phyloP scores from a whole-genome alignment of 2,797 vertebrate species.

The Streptopelia turtur region DNA sequence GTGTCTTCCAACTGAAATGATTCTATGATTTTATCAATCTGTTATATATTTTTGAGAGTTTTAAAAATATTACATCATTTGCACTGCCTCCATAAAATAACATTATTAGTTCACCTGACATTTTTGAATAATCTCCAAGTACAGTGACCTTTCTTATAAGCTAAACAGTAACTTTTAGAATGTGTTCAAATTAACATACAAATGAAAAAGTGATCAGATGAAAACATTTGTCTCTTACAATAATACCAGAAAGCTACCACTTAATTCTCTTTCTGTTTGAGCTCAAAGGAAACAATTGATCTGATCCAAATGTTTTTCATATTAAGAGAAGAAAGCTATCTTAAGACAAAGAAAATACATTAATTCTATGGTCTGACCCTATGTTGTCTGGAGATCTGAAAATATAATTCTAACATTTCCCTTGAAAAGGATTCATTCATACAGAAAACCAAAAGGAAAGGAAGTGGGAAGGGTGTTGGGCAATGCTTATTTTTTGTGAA shows the following conservation, averaged over 20 bases:
- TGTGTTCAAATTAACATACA: background rate
- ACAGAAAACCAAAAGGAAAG: slow-evolving; percentile 71
- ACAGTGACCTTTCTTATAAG: background rate
- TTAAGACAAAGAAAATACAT: slow-evolving; percentile 70
- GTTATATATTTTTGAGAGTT: background rate
- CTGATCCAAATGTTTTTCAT: slow-evolving; percentile 28
- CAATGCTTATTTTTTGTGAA: slow-evolving; percentile 59
- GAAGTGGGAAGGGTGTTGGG: slow-evolving; percentile 66
- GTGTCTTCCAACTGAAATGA: too few species aligned
- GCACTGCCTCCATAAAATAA: background rate
- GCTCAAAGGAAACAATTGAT: slow-evolving; percentile 42
- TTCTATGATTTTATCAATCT: too few species aligned
- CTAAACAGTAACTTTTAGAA: background rate
- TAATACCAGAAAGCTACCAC: background rate
- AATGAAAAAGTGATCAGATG: background rate
- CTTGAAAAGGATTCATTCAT: slow-evolving; percentile 70
- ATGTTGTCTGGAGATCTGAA: slow-evolving; percentile 68
- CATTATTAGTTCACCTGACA: background rate
- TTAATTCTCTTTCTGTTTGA: slow-evolving; percentile 21
- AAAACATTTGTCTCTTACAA: background rate
- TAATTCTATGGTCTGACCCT: slow-evolving; percentile 67
- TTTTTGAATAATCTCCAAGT: background rate
- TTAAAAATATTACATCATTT: background rate
- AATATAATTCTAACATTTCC: slow-evolving; percentile 42
- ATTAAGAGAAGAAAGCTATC: slow-evolving; percentile 44